Conservation (phyloP, 2,113 vertebrate species). For the Phylloscopus trochilus region DNA sequence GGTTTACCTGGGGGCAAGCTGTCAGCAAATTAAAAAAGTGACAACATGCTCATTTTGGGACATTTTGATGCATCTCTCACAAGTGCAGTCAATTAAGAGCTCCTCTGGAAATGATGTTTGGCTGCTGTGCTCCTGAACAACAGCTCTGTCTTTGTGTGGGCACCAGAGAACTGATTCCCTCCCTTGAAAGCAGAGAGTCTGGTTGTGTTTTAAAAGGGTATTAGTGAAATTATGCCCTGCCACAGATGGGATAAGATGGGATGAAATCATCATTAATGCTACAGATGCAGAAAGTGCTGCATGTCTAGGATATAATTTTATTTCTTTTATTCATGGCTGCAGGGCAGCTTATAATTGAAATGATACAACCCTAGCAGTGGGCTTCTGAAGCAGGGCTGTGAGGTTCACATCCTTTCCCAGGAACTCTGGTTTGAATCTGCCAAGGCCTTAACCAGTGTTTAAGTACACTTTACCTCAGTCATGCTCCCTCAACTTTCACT, state of each 20-base stretch:
- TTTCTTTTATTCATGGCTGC: neutral
- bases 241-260: neutral
- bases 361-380: neutral
- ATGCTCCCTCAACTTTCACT: neutral
- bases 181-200: neutral
- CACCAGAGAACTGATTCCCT: neutral
- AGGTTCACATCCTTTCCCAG: neutral
- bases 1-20: neutral
- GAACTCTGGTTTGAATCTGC: neutral
- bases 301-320: neutral
- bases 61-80: conserved; percentile 7
- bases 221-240: neutral
- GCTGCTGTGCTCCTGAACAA: neutral
- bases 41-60: neutral
- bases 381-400: neutral
- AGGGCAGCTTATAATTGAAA: neutral
- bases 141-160: neutral
- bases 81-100: conserved; percentile 32
- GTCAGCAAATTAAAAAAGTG: conserved; percentile 12
- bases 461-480: neutral
- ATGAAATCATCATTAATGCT: neutral
- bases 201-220: neutral
- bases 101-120: neutral
- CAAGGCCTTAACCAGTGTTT: neutral
- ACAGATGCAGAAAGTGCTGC: neutral